phyloP scores from a whole-genome alignment of 2,888 invertebrate species.

The Dusona sp. region DNA sequence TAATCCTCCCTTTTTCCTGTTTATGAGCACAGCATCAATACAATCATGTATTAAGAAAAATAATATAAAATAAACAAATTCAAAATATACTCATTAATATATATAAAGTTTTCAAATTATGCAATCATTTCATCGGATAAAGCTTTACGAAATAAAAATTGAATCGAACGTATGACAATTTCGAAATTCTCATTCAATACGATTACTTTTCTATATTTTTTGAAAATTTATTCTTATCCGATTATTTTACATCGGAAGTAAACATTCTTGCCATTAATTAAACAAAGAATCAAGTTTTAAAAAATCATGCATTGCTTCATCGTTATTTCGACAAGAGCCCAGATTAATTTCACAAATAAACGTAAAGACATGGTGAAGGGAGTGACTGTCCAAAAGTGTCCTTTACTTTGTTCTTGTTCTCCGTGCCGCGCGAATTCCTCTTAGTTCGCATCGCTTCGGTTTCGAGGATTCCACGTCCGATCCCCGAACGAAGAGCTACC shows the following conservation, averaged over 20 bases:
- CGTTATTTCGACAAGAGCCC: background rate
- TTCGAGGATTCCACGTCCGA: slow-evolving; percentile 65
- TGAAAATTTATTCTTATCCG: background rate
- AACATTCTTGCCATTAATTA: too few relatives aligned
- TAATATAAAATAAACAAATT: background rate
- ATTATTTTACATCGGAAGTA: background rate
- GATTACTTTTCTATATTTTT: background rate
- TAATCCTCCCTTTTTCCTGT: slow-evolving; percentile 18
- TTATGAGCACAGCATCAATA: slow-evolving; percentile 8
- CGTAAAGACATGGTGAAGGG: background rate
- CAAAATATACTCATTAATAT: background rate
- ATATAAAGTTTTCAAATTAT: background rate
- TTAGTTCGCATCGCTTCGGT: slow-evolving; percentile 25
- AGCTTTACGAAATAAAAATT: background rate
- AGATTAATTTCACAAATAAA: background rate
- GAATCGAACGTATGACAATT: too few relatives aligned
- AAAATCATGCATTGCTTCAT: background rate
- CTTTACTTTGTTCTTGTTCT: slow-evolving; percentile 37
- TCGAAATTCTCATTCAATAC: too few relatives aligned
- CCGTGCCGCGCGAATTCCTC: slow-evolving; percentile 56
- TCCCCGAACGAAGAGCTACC: slow-evolving; percentile 10
- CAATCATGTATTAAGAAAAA: slow-evolving; percentile 2
- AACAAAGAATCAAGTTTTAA: too few relatives aligned
- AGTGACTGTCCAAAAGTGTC: slow-evolving; percentile 5
- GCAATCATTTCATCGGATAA: background rate